These are phyloP conservation scores for Cataglyphis livida DNA, from an alignment of 2,888 invertebrate species.

Conservation along the genomic window DNA sequence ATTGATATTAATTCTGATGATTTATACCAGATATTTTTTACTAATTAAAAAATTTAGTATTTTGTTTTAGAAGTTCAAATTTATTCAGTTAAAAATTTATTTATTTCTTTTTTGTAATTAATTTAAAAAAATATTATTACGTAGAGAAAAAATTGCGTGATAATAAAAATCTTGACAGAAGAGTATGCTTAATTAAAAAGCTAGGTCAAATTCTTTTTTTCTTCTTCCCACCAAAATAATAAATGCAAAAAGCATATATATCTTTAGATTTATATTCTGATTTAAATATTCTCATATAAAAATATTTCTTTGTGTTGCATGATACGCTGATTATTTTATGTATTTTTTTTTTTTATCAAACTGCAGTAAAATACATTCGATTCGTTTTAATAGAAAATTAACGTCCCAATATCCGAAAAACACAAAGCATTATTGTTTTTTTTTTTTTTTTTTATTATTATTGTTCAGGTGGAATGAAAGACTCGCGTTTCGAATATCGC, in stretches of 20 bases:
- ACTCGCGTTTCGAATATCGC: conserved; percentile 19
- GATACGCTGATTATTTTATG: neutral
- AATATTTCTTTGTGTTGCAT: neutral
- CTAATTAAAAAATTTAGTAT: conserved; percentile 14
- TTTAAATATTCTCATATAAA: neutral
- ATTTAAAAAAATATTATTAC: neutral
- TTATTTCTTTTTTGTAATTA: neutral
- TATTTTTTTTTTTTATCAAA: no score
- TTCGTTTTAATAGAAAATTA: neutral
- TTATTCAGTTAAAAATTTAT: neutral
- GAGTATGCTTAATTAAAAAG: conserved; percentile 10
- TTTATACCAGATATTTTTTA: neutral
- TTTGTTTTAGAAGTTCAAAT: neutral
- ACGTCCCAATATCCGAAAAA: neutral
- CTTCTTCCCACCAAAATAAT: neutral
- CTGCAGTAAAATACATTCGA: neutral
- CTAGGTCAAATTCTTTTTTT: neutral
- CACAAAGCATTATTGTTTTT: neutral
- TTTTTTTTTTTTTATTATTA: conserved; percentile 10
- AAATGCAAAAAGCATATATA: neutral
- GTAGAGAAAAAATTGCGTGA: neutral
- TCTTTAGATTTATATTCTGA: neutral
- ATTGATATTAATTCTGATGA: neutral
- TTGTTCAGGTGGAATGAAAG: neutral
- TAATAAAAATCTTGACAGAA: neutral